These are phyloP conservation scores for Elysia crispata DNA, from an alignment of 2,888 invertebrate genomes.

Conservation along the genomic window DNA sequence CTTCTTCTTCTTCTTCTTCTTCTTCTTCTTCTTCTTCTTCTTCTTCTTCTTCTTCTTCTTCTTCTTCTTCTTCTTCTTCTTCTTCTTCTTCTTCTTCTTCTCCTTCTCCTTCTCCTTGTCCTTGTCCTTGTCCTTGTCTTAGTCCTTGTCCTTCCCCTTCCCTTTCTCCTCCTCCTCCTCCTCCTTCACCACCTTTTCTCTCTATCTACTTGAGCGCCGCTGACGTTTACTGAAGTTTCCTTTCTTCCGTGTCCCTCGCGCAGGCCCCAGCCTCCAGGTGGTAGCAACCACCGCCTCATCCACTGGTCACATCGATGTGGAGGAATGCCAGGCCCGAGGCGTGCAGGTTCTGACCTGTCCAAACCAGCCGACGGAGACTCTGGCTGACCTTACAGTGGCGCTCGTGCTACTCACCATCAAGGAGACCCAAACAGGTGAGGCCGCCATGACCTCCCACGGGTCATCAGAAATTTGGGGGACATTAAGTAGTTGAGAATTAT, in stretches of 20 bases:
- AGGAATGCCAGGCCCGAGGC: conserved; percentile 84
- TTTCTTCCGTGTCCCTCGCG: not conserved
- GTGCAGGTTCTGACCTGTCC: conserved; percentile 81
- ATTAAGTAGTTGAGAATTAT: too few relatives aligned
- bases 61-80: not conserved
- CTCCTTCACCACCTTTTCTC: not conserved
- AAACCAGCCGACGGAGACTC: not conserved
- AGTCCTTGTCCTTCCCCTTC: not conserved
- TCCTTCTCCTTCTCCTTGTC: not conserved
- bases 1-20: not conserved
- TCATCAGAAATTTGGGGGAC: too few relatives aligned
- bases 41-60: not conserved
- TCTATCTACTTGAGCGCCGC: too few relatives aligned
- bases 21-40: not conserved
- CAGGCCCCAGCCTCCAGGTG: conserved; percentile 86
- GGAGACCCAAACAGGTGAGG: conserved; percentile 32
- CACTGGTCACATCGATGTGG: conserved; percentile 89
- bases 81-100: not conserved
- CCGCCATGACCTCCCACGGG: too few relatives aligned
- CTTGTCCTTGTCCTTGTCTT: not conserved
- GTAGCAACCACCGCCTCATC: conserved; percentile 94
- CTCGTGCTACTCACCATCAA: conserved; percentile 43
- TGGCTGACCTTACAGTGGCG: conserved; percentile 40
- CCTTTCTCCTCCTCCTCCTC: not conserved
- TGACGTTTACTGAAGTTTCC: too few relatives aligned